Evolutionary conservation across 2,888 invertebrate genomes (phyloP), one percentile per base, ranked within the genome.

Genomic region (Tribolium freemani): DNA sequence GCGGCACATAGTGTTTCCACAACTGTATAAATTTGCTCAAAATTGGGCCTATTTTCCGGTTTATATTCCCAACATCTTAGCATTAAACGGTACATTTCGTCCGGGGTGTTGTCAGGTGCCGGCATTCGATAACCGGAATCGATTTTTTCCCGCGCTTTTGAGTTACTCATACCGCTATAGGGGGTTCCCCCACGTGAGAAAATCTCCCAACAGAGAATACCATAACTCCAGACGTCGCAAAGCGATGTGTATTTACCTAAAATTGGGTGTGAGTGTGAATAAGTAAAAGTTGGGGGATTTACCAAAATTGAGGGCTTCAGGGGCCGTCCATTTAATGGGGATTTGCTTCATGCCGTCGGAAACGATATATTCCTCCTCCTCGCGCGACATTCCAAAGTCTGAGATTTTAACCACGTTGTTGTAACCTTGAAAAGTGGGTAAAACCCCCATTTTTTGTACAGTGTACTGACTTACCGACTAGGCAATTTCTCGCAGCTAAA

Each of bases 291-390:
- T 10, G 45, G n/a, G 45, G 8, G n/a, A 73, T 86, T 87, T 85
- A 92, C 97, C 97, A 85, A 95, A 97, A 87, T 97, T 97, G 8
- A 98, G 88, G 1, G 98, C 97, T 88, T 98, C 98, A 0, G 98
- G 98, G 1, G 98, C 97, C 0, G 98, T 98, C 98, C 98, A 98
- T 87, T 98, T 98, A 73, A 98, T 97, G 0, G 98, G 98, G 80
- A 98, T 98, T 88, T 98, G 97, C 87, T 98, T 98, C 95, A 98
- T 96, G 38, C 98, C 98, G 79, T 97, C 97, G 2, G 97, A 97
- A 48, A 98, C 98, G 73, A 96, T 96, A 82, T 98, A 98, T 85
- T 97, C 97, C 85, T 97, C 96, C 84, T 98, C 98, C 86, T 98
- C 97, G 26, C 98, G 88, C 0, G 97, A 98, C 98, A 98, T 98